These are phyloP conservation scores for Trididemnum miniatum DNA, from an alignment of 23 tunicate genomes.

Conservation along the genomic window DNA sequence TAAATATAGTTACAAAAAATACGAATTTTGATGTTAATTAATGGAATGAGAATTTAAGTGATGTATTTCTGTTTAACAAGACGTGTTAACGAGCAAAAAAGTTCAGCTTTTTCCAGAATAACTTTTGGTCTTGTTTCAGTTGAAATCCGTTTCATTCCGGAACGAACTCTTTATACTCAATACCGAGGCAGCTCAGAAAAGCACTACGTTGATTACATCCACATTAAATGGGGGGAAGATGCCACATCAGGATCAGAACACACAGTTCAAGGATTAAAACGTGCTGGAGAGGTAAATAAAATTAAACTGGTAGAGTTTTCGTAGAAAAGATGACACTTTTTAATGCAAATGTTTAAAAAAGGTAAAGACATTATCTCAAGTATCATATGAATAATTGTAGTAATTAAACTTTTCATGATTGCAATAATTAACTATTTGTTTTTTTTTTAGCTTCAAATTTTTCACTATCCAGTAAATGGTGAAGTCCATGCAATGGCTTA, in stretches of 20 bases:
- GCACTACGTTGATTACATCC: constrained; percentile 18
- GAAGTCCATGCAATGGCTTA: constrained; percentile 22
- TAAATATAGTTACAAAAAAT: too few relatives aligned
- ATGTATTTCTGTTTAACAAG: neutral
- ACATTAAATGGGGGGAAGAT: constrained; percentile 13
- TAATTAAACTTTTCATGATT: too few relatives aligned
- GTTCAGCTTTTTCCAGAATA: neutral
- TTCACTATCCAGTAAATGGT: neutral
- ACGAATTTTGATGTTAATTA: too few relatives aligned
- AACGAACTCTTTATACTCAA: neutral
- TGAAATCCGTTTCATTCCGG: constrained; percentile 21
- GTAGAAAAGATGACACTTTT: neutral
- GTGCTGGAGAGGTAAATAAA: constrained; percentile 42
- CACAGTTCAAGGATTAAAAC: neutral
- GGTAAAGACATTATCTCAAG: too few relatives aligned
- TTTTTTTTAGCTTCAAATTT: constrained; percentile 26
- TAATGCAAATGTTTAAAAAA: too few relatives aligned
- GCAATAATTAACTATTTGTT: neutral
- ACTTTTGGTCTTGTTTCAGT: constrained; percentile 35
- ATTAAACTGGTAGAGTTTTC: neutral
- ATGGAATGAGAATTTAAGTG: too few relatives aligned
- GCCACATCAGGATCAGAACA: constrained; percentile 19
- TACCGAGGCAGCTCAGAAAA: neutral
- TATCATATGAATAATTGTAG: too few relatives aligned
- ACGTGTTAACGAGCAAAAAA: neutral